These are phyloP conservation scores for Styela plicata DNA, from an alignment of 23 tunicate genomes.

Conservation along the genomic window DNA sequence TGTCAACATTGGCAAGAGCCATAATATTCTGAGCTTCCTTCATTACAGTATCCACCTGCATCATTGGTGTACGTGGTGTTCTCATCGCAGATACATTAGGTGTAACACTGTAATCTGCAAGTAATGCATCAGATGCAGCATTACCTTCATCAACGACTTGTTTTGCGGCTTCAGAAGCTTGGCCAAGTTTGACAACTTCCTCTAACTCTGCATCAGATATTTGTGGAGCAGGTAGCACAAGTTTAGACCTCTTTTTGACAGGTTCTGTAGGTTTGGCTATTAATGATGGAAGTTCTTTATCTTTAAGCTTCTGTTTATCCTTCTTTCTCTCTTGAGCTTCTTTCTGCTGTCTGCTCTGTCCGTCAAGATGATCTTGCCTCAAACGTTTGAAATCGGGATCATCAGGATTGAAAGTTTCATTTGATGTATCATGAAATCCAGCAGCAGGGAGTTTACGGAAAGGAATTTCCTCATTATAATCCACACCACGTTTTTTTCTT, in stretches of 20 bases:
- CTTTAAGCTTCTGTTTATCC: conserved; percentile 82
- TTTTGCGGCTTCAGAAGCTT: conserved; percentile 77
- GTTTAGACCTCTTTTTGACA: conserved; percentile 72
- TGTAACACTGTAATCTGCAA: conserved; percentile 82
- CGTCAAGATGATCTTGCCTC: conserved; percentile 89
- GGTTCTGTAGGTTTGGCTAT: conserved; percentile 58
- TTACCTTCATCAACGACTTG: conserved; percentile 69
- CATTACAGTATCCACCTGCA: conserved; percentile 71
- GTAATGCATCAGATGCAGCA: conserved; percentile 58
- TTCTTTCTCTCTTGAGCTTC: conserved; percentile 70
- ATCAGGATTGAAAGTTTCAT: conserved; percentile 71
- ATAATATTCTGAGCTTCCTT: conserved; percentile 89
- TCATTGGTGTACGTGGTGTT: conserved; percentile 93
- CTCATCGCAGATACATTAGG: conserved; percentile 51
- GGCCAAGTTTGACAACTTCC: conserved; percentile 98
- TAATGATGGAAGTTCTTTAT: conserved; percentile 74
- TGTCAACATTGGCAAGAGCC: conserved; percentile 91
- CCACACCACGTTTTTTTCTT: conserved; percentile 70
- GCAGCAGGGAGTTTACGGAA: conserved; percentile 83
- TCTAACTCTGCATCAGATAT: conserved; percentile 96
- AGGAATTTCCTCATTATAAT: conserved; percentile 98
- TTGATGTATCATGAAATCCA: conserved; percentile 80
- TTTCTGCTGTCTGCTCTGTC: conserved; percentile 52
- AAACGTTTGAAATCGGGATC: conserved; percentile 71
- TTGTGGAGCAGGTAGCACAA: conserved; percentile 50